phyloP scores from a whole-genome alignment of 2,797 vertebrate species.

The Poeciliopsis turneri region DNA sequence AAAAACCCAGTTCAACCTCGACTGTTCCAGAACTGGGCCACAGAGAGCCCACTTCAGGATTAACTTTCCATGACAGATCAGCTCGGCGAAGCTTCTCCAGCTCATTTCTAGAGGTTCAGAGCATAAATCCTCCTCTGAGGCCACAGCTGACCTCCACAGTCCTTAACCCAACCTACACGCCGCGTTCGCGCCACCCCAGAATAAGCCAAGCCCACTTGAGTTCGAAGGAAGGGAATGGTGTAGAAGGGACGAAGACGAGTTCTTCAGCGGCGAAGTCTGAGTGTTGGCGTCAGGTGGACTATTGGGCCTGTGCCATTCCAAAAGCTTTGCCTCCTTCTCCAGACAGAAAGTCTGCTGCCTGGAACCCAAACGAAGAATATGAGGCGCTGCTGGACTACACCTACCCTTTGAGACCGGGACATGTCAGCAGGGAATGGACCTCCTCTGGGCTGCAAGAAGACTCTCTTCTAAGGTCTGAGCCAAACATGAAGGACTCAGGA shows the following conservation, averaged over 20 bases:
- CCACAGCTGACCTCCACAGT: slow-evolving; percentile 65
- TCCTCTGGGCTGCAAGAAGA: slow-evolving; percentile 18
- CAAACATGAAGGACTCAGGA: slow-evolving; percentile 87
- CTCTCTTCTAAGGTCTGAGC: slow-evolving; percentile 51
- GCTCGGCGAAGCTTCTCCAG: slow-evolving; percentile 54
- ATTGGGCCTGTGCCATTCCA: slow-evolving; percentile 91
- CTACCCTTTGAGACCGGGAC: slow-evolving; percentile 88
- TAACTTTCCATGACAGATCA: slow-evolving; percentile 7
- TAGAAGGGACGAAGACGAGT: not conserved
- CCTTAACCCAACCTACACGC: slow-evolving; percentile 42
- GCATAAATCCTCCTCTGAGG: slow-evolving; percentile 51
- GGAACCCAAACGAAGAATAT: slow-evolving; percentile 91
- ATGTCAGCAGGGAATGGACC: slow-evolving; percentile 56
- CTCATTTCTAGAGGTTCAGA: slow-evolving; percentile 58
- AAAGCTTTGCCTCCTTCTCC: slow-evolving; percentile 82
- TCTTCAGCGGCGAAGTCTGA: slow-evolving; percentile 26
- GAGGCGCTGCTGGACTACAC: slow-evolving; percentile 91
- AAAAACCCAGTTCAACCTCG: slow-evolving; percentile 44
- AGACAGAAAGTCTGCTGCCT: slow-evolving; percentile 82
- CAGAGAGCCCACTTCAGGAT: slow-evolving; percentile 25
- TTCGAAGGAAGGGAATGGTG: not conserved
- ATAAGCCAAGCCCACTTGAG: slow-evolving; percentile 19
- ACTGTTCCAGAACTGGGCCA: slow-evolving; percentile 43
- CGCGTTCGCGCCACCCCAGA: slow-evolving; percentile 32
- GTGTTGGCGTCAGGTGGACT: slow-evolving; percentile 82